These are phyloP conservation scores for Climacteris rufus DNA, from an alignment of 2,113 vertebrate species.

Conservation along the genomic window DNA sequence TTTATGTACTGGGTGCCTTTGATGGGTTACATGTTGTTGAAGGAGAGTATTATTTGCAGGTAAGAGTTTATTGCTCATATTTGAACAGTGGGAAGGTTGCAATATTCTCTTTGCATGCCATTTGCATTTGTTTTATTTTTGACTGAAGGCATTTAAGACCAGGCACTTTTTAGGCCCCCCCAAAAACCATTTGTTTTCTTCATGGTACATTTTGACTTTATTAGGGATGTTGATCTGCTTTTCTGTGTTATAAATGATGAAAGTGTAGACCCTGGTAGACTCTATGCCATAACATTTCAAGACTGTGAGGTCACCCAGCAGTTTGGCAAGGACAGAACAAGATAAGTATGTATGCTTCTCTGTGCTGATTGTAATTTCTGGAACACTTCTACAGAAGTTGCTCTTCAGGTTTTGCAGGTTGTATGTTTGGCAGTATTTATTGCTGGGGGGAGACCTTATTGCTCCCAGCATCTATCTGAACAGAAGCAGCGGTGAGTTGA, in stretches of 20 bases:
- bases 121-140: not conserved
- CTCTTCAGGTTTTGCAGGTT: not conserved
- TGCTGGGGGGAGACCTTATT: not conserved
- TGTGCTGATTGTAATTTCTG: not conserved
- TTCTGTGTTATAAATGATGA: not conserved
- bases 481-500: not conserved
- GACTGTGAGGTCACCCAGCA: not conserved
- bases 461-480: not conserved
- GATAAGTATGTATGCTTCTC: not conserved
- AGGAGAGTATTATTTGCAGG: conserved; percentile 61
- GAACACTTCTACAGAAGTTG: not conserved
- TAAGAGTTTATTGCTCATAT: not conserved
- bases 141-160: not conserved
- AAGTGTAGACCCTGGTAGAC: not conserved
- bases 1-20: conserved; percentile 49
- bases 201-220: not conserved
- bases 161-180: not conserved
- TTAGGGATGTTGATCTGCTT: not conserved
- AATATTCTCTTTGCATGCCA: not conserved
- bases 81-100: not conserved
- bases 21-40: conserved; percentile 44
- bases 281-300: not conserved
- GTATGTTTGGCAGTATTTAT: not conserved
- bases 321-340: not conserved
- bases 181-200: not conserved